Evolutionary conservation across 2,888 invertebrate species (phyloP).

Genomic region (Stenurella melanura): DNA sequence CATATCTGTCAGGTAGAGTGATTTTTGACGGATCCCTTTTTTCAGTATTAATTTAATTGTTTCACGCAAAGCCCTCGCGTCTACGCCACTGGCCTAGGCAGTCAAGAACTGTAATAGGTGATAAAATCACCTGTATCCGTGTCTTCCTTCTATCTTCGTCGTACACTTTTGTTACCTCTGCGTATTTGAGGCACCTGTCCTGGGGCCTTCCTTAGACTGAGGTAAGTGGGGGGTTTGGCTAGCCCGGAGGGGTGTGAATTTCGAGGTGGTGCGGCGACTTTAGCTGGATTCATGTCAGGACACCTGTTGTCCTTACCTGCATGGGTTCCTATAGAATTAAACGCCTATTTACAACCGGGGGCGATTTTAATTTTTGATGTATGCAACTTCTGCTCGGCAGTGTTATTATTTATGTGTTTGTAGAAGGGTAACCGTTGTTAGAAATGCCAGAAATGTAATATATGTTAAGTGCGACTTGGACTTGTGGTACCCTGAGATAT

Average conservation of each 20-base stretch:
- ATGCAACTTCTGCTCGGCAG: background rate
- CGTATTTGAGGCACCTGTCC: slow-evolving; percentile 36
- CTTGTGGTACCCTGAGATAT: background rate
- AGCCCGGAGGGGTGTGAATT: slow-evolving; percentile 44
- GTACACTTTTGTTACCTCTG: slow-evolving; percentile 18
- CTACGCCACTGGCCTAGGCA: slow-evolving; percentile 29
- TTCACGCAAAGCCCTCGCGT: too few species aligned
- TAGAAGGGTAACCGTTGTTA: background rate
- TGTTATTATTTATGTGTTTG: background rate
- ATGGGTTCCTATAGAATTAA: slow-evolving; percentile 3
- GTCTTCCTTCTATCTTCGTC: slow-evolving; percentile 30
- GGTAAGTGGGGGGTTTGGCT: slow-evolving; percentile 30
- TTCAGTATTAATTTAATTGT: too few species aligned
- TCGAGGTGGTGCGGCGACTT: slow-evolving; percentile 31
- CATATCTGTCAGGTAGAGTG: too few species aligned
- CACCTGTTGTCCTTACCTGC: slow-evolving; percentile 46
- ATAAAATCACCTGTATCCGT: slow-evolving; percentile 46
- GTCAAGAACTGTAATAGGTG: slow-evolving; percentile 29
- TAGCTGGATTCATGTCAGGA: slow-evolving; percentile 27
- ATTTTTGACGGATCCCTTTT: too few species aligned
- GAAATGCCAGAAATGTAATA: background rate
- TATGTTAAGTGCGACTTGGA: background rate
- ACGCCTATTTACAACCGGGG: slow-evolving; percentile 38
- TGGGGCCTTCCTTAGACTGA: background rate
- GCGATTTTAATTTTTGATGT: slow-evolving; percentile 44